Conservation (phyloP, 1,140 invertebrate genomes). For the Pristionchus pacificus region DNA sequence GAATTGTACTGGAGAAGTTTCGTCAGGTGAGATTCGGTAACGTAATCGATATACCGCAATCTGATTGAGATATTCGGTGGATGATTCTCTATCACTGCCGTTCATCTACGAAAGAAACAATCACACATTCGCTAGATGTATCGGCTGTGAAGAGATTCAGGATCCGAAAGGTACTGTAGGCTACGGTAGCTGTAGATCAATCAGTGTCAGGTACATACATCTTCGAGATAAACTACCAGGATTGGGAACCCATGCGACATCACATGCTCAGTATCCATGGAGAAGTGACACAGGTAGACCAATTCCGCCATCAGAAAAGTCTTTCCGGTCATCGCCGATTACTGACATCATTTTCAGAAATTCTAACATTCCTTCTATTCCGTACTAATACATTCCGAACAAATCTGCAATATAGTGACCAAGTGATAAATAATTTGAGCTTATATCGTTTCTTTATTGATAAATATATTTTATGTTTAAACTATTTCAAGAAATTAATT, state of each 20-base stretch:
- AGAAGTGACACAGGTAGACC: slow-evolving; percentile 37
- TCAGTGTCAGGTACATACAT: slow-evolving; percentile 33
- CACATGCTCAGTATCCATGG: slow-evolving; percentile 35
- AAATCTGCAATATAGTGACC: no score
- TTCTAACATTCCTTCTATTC: no score
- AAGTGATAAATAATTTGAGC: no score
- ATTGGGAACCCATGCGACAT: slow-evolving; percentile 35
- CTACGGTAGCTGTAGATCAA: no score
- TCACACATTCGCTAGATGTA: slow-evolving; percentile 38
- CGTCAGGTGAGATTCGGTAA: no score
- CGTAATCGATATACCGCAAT: no score
- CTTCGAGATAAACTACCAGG: slow-evolving; percentile 33
- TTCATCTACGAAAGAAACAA: slow-evolving; percentile 39
- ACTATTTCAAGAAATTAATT: no score
- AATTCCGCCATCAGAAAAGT: slow-evolving; percentile 28
- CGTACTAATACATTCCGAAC: no score
- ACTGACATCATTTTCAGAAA: no score
- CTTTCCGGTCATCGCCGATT: neutral
- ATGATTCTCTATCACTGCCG: slow-evolving; percentile 34
- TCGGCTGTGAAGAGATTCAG: slow-evolving; percentile 35
- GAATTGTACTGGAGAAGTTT: slow-evolving; percentile 31
- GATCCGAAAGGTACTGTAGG: slow-evolving; percentile 30
- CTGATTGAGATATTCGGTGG: slow-evolving; percentile 31
- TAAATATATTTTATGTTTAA: no score
- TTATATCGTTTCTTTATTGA: no score